A percentile compares a stretch with the other conserved stretches of the same genome.
Evolutionary conservation across 37 sponge, comb jelly and placozoan genomes (phyloP).

Genomic region (Aphrocallistes beatrix): DNA sequence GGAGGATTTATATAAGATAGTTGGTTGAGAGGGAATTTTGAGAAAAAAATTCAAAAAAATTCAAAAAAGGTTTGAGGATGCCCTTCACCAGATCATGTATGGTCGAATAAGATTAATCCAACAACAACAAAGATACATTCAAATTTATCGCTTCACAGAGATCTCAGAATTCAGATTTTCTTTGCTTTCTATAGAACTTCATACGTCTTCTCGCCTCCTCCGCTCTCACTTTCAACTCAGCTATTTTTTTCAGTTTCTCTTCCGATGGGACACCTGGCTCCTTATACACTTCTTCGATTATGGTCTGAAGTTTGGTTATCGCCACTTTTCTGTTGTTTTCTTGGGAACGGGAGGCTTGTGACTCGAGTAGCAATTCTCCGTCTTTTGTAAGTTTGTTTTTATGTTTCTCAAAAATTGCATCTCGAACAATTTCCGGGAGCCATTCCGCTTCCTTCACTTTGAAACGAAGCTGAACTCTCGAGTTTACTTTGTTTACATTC

Average conservation of each 20-base stretch:
- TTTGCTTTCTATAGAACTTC: neutral
- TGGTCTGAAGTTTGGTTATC: neutral
- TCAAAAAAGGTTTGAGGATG: too few relatives aligned
- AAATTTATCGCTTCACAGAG: too few relatives aligned
- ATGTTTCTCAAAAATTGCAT: neutral
- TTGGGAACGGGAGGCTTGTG: neutral
- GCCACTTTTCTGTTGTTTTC: neutral
- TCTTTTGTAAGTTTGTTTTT: constrained; percentile 3
- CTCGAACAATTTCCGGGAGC: constrained; percentile 67
- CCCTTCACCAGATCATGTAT: too few relatives aligned
- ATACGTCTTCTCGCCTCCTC: neutral
- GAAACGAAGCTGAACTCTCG: constrained; percentile 69
- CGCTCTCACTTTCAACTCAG: neutral
- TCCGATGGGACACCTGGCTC: neutral
- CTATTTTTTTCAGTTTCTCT: neutral
- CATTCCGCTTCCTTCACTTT: constrained; percentile 66
- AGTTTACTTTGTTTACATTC: constrained; percentile 91
- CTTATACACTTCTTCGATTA: neutral
- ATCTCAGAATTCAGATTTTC: neutral
- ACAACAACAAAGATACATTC: too few relatives aligned
- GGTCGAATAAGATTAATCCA: too few relatives aligned
- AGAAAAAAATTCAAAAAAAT: too few relatives aligned
- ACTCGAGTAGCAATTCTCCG: neutral
- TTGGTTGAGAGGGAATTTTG: too few relatives aligned
- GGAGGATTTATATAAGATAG: too few relatives aligned